Base-by-base conservation (phyloP, 30 jellyfish, hydroid and myxozoan species). In the Sanderia malayensis region DNA sequence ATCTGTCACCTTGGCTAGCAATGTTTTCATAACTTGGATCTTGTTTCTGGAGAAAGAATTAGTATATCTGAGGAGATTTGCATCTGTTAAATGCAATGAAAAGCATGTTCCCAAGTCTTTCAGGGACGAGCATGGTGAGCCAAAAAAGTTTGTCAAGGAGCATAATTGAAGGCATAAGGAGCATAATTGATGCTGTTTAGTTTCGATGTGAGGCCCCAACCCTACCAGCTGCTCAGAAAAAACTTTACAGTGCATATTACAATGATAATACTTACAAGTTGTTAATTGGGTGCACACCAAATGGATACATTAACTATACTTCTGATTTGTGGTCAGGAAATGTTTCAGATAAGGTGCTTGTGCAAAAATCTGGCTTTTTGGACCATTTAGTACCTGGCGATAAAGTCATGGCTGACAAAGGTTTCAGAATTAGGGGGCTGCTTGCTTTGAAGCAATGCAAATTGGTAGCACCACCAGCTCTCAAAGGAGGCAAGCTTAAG, bases 321-420 rank as follows among this genome's bases (percentile, higher is more conserved):
- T 60, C 57, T 31, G 25, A 25, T 25, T 60, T 60, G 49, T 60
- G 73, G 73, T 60, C 73, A 2, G 73, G 73, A 7, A 60, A 60
- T 60, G 20, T 13, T 25, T 17, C 73, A 25, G 73, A 60, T 19
- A 27, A 25, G 19, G 49, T 2, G 2, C 73, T 60, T 13, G 73
- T 60, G 7, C 20, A 60, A 19, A 60, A 60, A 25, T 60, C 73
- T 17, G 73, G 84, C 1, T 72, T 72, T 29, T 29, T 72, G 22
- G 84, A 72, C 64, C 23, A 15, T 33, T 41, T 72, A 15, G 55
- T 2, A 33, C 75, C 75, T 52, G 84, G 84, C 26, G 74, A 72
- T 45, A 72, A 31, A 11, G 64, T 72, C 1, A 72, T 72, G 84
- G 62, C 75, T 24, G 84, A 72, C 23, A 72, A 53, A 58, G 84